phyloP scores from a whole-genome alignment of 2,888 invertebrate species.

The Nemotelus nigrinus region DNA sequence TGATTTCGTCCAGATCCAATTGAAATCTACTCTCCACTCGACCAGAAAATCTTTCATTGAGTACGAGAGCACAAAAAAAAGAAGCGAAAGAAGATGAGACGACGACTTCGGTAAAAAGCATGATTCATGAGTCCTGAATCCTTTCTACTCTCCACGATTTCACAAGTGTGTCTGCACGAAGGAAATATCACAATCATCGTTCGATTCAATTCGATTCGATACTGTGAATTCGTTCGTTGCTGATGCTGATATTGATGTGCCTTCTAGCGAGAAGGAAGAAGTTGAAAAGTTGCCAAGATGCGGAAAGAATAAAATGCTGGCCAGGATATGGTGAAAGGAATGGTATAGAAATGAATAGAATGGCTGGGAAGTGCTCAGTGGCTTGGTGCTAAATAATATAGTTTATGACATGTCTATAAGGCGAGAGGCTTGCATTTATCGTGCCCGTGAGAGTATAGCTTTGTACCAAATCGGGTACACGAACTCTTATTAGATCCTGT shows the following conservation, averaged over 20 bases:
- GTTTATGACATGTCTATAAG: background rate
- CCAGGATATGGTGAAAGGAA: background rate
- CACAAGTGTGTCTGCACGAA: conserved; percentile 31
- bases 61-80: background rate
- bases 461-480: too few species aligned
- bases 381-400: conserved; percentile 29
- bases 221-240: conserved; percentile 14
- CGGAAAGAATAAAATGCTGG: background rate
- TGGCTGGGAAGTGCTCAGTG: background rate
- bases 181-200: conserved; percentile 41
- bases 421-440: too few species aligned
- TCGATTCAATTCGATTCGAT: background rate
- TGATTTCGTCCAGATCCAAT: conserved; percentile 26
- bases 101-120: background rate
- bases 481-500: too few species aligned
- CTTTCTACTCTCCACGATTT: conserved; percentile 30
- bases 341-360: conserved; percentile 6
- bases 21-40: conserved; percentile 33
- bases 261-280: background rate
- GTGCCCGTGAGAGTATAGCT: too few species aligned
- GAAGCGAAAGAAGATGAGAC: background rate
- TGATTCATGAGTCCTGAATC: conserved; percentile 27
- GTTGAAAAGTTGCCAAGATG: conserved; percentile 35
- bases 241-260: background rate
- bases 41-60: conserved; percentile 34